Evolutionary conservation across 2,888 invertebrate species (phyloP).

Genomic region (Eucera pruinosa): DNA sequence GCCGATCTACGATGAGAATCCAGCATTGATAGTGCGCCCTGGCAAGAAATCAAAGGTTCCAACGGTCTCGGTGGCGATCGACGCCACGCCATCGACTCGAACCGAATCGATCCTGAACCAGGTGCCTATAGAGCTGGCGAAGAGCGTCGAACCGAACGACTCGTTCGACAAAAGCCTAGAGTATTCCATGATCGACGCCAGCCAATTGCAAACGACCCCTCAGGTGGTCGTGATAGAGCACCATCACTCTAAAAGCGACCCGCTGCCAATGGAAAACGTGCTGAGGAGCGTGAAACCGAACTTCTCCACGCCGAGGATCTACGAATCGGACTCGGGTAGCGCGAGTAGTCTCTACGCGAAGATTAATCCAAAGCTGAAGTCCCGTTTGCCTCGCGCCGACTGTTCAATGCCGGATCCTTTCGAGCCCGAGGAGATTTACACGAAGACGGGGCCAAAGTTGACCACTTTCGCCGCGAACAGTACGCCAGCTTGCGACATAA

Average conservation of each 20-base stretch:
- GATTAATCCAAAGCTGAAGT: slow-evolving; percentile 79
- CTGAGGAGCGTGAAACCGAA: slow-evolving; percentile 81
- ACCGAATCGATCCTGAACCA: slow-evolving; percentile 90
- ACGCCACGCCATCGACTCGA: slow-evolving; percentile 91
- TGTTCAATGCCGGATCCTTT: slow-evolving; percentile 7
- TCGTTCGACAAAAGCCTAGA: slow-evolving; percentile 60
- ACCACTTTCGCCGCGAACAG: slow-evolving; percentile 74
- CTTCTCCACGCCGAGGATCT: slow-evolving; percentile 75
- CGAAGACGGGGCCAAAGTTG: slow-evolving; percentile 73
- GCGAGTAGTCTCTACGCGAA: slow-evolving; percentile 82
- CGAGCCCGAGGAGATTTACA: slow-evolving; percentile 72
- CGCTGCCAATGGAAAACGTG: slow-evolving; percentile 80
- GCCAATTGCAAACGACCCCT: slow-evolving; percentile 66
- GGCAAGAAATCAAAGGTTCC: slow-evolving; percentile 85
- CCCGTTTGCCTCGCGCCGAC: slow-evolving; percentile 70
- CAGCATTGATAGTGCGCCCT: slow-evolving; percentile 77
- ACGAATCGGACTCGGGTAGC: slow-evolving; percentile 81
- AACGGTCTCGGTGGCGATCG: slow-evolving; percentile 91
- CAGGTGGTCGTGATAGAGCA: slow-evolving; percentile 82
- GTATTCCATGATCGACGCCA: slow-evolving; percentile 52
- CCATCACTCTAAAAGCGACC: slow-evolving; percentile 82
- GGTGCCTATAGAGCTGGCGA: slow-evolving; percentile 90
- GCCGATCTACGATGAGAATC: slow-evolving; percentile 79
- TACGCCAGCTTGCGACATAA: slow-evolving; percentile 86
- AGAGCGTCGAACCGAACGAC: slow-evolving; percentile 79